Evolutionary conservation across 2,797 vertebrate genomes (phyloP), one percentile per base, ranked within the genome.

Genomic region (Dipus sagitta): DNA sequence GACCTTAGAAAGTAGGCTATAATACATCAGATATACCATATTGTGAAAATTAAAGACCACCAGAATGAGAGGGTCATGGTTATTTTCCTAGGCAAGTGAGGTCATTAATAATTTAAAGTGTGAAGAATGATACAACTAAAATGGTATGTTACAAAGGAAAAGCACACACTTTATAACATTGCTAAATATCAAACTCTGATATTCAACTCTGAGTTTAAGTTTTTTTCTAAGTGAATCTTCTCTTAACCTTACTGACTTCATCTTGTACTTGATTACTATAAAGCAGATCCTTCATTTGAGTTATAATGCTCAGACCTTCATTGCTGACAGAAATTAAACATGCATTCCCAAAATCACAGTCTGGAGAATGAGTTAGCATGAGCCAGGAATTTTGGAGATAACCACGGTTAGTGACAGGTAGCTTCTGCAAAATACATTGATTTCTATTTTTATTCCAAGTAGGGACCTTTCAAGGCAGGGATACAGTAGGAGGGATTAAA

Each of bases 391-490:
- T 26, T 85, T 42, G n/a, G 62, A 84, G 30, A 88, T 60, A 86
- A 74, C 83, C 26, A 32, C 47, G 86, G 21, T 20, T 28, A 78
- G 18, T 87, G 76, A 42, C 68, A 30, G 21, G n/a, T 4, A 64
- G 72, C 15, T 24, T 72, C 88, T 96, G 93, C 18, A 90, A 93
- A 95, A 83, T 3, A 64, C 58, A 88, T 86, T 72, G 30, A 65
- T 82, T 77, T 90, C 65, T 92, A 47, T 65, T 88, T 96, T 94
- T 86, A 83, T 30, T 17, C 86, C 30, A 58, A 21, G 12, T 15
- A 15, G n/a, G 79, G 58, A 47, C 70, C 34, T 82, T 76, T 64
- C 17, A 83, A 82, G 30, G 52, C 78, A 86, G 90, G 54, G 26
- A 21, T 12, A 17, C 1, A 3, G 21, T 34, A 65, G 32, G 24